A percentile compares a stretch with the other conserved stretches of the same genome.
phyloP scores from a whole-genome alignment of 2,797 vertebrate genomes.

The Apogon hyalosoma region DNA sequence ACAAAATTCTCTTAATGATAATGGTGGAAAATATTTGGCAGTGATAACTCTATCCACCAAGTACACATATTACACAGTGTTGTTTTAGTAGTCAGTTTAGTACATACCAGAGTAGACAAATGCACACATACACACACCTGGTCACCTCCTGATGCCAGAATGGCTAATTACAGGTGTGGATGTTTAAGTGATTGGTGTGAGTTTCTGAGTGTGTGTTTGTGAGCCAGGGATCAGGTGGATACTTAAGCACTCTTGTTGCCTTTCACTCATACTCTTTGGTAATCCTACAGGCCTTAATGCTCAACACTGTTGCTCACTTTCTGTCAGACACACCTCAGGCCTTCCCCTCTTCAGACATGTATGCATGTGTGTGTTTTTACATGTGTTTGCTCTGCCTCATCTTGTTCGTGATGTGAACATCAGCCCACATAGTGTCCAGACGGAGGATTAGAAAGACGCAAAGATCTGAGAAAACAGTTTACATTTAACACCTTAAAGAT shows the following conservation, averaged over 20 bases:
- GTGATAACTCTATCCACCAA: not conserved
- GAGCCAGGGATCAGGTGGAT: conserved; percentile 60
- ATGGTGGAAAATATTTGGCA: no score
- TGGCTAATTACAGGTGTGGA: conserved; percentile 79
- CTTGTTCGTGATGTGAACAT: no score
- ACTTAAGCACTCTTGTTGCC: conserved; percentile 65
- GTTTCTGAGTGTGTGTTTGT: conserved; percentile 36
- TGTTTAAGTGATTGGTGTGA: conserved; percentile 69
- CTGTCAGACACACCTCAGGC: conserved; percentile 38
- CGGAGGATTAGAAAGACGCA: no score
- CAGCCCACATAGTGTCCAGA: no score
- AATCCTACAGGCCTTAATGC: conserved; percentile 52
- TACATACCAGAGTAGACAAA: not conserved
- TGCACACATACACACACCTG: conserved; percentile 7
- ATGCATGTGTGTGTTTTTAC: conserved; percentile 7
- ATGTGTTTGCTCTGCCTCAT: not conserved
- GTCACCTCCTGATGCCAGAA: conserved; percentile 44
- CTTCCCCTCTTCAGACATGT: not conserved
- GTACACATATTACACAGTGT: not conserved
- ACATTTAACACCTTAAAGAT: no score
- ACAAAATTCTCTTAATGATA: no score
- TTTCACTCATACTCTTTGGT: conserved; percentile 62
- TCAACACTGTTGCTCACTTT: conserved; percentile 36
- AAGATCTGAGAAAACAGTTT: no score
- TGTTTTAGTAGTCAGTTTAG: no score